phyloP scores from a whole-genome alignment of 2,113 vertebrate species.

The Rhadina sibilatrix region DNA sequence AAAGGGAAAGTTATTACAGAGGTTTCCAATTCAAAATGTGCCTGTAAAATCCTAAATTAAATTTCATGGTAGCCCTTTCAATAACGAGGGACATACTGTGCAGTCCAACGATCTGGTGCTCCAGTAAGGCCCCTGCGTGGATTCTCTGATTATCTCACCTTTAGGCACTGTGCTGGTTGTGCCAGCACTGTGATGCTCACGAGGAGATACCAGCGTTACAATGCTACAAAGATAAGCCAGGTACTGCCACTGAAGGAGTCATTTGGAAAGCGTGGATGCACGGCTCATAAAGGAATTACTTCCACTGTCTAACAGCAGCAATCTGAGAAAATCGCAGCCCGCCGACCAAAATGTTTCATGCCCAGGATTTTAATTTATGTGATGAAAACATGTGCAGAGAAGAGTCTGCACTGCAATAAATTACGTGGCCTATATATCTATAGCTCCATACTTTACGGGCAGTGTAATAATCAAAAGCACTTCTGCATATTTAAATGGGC shows the following conservation, averaged over 20 bases:
- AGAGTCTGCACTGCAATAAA: neutral
- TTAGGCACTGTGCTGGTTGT: slow-evolving; percentile 53
- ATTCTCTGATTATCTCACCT: slow-evolving; percentile 64
- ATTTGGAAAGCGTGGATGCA: neutral
- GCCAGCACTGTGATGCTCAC: slow-evolving; percentile 28
- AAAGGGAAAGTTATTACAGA: slow-evolving; percentile 81
- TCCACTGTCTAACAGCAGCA: slow-evolving; percentile 16
- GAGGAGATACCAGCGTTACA: neutral
- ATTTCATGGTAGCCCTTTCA: slow-evolving; percentile 80
- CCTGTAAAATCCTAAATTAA: slow-evolving; percentile 81
- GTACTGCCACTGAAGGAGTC: neutral
- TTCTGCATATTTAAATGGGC: slow-evolving; percentile 50
- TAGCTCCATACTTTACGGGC: neutral
- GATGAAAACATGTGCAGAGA: neutral
- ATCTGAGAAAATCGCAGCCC: slow-evolving; percentile 2
- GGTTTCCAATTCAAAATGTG: slow-evolving; percentile 77
- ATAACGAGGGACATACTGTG: slow-evolving; percentile 53
- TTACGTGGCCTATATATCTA: neutral
- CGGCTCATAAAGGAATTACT: neutral
- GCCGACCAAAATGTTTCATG: slow-evolving; percentile 20
- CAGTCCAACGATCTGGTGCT: slow-evolving; percentile 52
- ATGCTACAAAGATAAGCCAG: slow-evolving; percentile 23
- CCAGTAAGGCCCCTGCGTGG: slow-evolving; percentile 30
- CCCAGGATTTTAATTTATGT: slow-evolving; percentile 5
- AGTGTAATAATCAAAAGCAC: slow-evolving; percentile 37